These are phyloP conservation scores for Scalopus aquaticus DNA, from an alignment of 2,113 vertebrate genomes.

Conservation along the genomic window DNA sequence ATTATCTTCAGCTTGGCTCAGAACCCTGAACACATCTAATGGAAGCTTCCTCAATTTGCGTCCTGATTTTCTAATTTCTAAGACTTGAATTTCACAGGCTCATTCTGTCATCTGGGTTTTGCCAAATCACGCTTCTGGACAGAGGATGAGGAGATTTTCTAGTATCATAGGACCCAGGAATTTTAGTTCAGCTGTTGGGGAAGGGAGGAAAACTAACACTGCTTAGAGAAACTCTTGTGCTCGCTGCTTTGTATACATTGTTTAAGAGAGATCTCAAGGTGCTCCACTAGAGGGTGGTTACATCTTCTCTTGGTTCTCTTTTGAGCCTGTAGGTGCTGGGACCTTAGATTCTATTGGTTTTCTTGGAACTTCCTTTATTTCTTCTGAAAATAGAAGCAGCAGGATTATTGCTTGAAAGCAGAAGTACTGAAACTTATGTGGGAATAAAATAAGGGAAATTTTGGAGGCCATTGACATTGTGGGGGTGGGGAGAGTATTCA, in stretches of 20 bases:
- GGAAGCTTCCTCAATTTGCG: background rate
- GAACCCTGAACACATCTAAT: constrained; percentile 6
- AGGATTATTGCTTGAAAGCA: constrained; percentile 15
- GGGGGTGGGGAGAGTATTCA: background rate
- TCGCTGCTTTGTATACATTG: constrained; percentile 12
- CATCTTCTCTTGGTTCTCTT: background rate
- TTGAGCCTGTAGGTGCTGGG: background rate
- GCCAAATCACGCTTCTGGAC: constrained; percentile 39
- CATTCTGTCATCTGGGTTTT: constrained; percentile 39
- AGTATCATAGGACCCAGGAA: background rate
- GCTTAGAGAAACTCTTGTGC: background rate
- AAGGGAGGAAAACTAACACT: constrained; percentile 20
- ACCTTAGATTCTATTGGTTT: constrained; percentile 7
- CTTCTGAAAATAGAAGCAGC: background rate
- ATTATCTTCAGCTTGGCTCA: background rate
- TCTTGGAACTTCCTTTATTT: constrained; percentile 24
- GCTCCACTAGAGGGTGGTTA: background rate
- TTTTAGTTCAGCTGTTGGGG: constrained; percentile 11
- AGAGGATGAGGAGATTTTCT: background rate
- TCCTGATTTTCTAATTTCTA: constrained; percentile 40
- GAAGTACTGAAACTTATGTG: background rate
- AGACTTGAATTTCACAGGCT: constrained; percentile 34
- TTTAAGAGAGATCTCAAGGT: background rate
- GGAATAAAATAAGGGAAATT: constrained; percentile 50
- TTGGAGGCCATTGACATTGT: background rate